Evolutionary conservation across 2,797 vertebrate genomes (phyloP), one percentile per base, ranked within the genome.

Genomic region (Labroides dimidiatus): DNA sequence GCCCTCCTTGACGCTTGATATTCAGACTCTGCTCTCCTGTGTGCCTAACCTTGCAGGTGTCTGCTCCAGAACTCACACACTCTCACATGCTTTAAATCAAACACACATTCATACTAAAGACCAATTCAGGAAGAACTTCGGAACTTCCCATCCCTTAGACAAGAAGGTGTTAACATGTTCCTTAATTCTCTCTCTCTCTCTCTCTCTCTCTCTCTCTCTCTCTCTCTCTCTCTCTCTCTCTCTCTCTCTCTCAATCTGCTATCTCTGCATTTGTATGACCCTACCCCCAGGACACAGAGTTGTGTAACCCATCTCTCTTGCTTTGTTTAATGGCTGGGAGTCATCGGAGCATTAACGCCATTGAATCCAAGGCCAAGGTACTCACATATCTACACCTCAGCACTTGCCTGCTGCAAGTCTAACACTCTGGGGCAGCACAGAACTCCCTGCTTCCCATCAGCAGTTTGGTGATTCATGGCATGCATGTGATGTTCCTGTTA

Each of bases 21-120:
- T 60, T 23, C 82, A 53, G 62, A n/a, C 65, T 44, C 1, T 0
- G 44, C 58, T 67, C 77, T 67, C 80, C 64, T 66, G 80, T 61
- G 55, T 23, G 62, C 45, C 52, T 65, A 51, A 75, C 80, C 61
- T 58, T 63, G 86, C 91, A 92, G 91, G 90, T 94, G 90, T 76
- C 77, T 78, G 57, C 59, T 24, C 62, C 17, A 27, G 11, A 20
- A 0, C 53, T n/a, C 57, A 10, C 33, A 8, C 36, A 49, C 2
- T 16, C 14, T 53, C 78, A 51, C 33, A 69, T 62, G 69, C 50
- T 27, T 67, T 8, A 42, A 53, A 72, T 61, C 27, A 39, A 50
- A 27, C 2, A 23, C 4, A 36, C 14, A 27, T 10, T 39, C 16
- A 19, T 20, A 24, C 43, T n/a, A 14, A 0, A 4, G 0, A 12